phyloP scores from a whole-genome alignment of 2,888 invertebrate genomes.

The Pristionchus entomophagus region DNA sequence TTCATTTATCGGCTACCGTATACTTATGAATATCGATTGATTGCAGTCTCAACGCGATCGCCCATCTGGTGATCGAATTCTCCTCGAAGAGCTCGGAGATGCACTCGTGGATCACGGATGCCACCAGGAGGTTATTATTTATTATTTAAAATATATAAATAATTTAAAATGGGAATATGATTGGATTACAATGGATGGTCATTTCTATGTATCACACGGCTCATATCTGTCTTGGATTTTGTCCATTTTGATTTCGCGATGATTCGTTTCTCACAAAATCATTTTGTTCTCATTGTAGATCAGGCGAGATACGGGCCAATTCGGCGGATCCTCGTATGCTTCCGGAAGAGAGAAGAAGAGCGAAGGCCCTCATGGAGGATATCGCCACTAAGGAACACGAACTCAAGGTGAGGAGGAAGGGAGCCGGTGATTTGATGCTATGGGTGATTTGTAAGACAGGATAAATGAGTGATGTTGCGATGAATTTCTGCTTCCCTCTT shows the following conservation, averaged over 20 bases:
- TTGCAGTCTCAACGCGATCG: constrained; percentile 65
- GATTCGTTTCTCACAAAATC: no score
- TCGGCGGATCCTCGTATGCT: constrained; percentile 61
- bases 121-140: constrained; percentile 2
- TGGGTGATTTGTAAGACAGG: no score
- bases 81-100: constrained; percentile 64
- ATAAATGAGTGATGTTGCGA: no score
- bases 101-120: constrained; percentile 72
- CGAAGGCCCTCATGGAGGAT: constrained; percentile 54
- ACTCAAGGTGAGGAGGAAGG: constrained; percentile 40
- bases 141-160: neutral
- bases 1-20: neutral
- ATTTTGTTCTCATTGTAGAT: constrained; percentile 36
- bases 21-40: neutral
- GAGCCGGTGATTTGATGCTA: neutral
- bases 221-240: no score
- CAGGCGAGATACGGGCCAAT: constrained; percentile 60
- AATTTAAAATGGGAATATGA: neutral
- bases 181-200: neutral
- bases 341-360: constrained; percentile 47
- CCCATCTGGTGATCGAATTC: constrained; percentile 69
- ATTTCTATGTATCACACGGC: neutral
- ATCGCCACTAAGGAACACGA: constrained; percentile 49
- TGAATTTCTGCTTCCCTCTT: no score
- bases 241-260: no score